A percentile compares a stretch with the other conserved stretches of the same genome.
Conservation (phyloP, 2,113 vertebrate species). For the Thamnophis sirtalis region DNA sequence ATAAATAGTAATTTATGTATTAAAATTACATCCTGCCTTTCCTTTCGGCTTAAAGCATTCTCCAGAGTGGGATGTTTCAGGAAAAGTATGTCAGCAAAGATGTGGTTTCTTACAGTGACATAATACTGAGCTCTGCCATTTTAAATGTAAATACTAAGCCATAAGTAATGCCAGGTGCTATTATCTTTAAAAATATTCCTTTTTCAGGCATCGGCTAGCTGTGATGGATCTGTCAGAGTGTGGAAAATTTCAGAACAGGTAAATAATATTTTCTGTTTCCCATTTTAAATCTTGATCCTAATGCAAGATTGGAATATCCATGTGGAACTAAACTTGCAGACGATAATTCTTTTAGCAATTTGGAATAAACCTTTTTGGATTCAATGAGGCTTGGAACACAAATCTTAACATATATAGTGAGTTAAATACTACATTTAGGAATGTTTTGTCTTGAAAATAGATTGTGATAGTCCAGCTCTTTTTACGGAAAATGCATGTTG, state of each 20-base stretch:
- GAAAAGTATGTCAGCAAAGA: neutral
- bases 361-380: neutral
- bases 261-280: conserved; percentile 1
- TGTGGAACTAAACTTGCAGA: neutral
- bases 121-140: neutral
- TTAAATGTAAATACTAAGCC: neutral
- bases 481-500: neutral
- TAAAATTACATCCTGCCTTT: neutral
- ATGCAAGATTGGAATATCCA: neutral
- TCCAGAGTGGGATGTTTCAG: neutral
- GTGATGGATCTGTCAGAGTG: conserved; percentile 88
- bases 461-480: neutral
- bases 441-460: neutral
- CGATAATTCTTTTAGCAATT: neutral
- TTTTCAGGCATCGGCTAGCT: conserved; percentile 86
- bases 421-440: neutral
- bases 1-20: neutral
- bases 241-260: conserved; percentile 93
- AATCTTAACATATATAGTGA: neutral
- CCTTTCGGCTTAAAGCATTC: neutral
- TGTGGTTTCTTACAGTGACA: neutral
- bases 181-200: conserved; percentile 18
- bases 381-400: neutral
- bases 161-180: neutral
- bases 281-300: neutral